Evolutionary conservation across 2,797 vertebrate species (phyloP), one percentile per base, ranked within the genome.

Genomic region (Anableps anableps): DNA sequence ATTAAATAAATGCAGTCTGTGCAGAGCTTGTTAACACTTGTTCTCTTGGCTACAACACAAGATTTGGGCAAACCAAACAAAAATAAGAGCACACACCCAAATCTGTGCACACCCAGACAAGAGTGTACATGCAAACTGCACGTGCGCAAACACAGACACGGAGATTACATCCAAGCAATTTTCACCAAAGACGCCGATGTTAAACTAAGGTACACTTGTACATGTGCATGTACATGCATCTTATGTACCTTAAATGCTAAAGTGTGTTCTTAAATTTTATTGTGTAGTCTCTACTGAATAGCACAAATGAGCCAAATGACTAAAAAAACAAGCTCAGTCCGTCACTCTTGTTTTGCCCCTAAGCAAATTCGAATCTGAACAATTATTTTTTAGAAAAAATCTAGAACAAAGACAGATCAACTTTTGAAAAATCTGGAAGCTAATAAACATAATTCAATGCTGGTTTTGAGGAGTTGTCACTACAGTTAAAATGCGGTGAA

Each of bases 1-100:
- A 95, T 92, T 89, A 92, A 95, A 94, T 95, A 93, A 95, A 94
- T 93, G 89, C 82, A 92, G 91, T 89, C 93, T 91, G 92, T 86
- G 83, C 88, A 83, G 83, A 91, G 90, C 94, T 93, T 95, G 94
- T 95, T 95, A 94, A 95, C 94, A 95, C 94, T 95, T 94, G 94
- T 93, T 94, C 92, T 80, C 82, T 94, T 92, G 91, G 92, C 88
- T 88, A 88, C 83, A 83, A 78, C 83, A 76, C 83, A 82, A 45
- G 68, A 79, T 86, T 90, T 74, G 88, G 85, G 85, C 80, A 86
- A 89, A 88, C 43, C 50, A 62, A 87, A 88, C 47, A 70, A 82
- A 73, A 84, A 74, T 60, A 80, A 73, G 82, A 76, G 68, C 68
- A 87, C 86, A 88, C 88, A 79, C 88, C 79, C 88, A 88, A 74